These are phyloP conservation scores for Teleogryllus occipitalis DNA, from an alignment of 1,140 invertebrate genomes.

Conservation along the genomic window DNA sequence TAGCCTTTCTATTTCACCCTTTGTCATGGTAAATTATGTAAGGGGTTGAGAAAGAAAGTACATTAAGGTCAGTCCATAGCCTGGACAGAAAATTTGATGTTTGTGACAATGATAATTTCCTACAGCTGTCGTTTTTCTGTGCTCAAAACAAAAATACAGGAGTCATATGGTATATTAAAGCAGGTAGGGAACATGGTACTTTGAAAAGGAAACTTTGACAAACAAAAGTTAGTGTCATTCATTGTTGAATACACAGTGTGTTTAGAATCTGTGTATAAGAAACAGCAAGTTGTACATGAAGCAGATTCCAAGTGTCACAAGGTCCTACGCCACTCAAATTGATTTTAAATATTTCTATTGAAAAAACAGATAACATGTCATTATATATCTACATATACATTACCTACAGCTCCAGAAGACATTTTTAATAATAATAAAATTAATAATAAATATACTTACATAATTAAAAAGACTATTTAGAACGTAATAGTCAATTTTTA, in stretches of 20 bases:
- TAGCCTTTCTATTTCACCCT: not conserved
- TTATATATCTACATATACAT: conserved; percentile 2
- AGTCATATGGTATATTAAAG: too few species aligned
- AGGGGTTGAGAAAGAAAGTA: too few species aligned
- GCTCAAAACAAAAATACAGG: too few species aligned
- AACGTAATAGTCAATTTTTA: not conserved
- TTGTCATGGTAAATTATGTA: not conserved
- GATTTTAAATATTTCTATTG: not conserved
- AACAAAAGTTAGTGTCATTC: too few species aligned
- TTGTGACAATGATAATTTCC: too few species aligned
- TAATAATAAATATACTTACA: conserved; percentile 6
- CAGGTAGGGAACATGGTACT: too few species aligned
- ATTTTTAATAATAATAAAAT: not conserved
- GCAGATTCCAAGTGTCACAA: not conserved
- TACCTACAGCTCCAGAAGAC: not conserved
- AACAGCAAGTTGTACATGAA: not conserved
- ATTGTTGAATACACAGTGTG: not conserved
- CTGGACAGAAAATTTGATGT: too few species aligned
- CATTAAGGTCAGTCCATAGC: too few species aligned
- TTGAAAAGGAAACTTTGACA: too few species aligned
- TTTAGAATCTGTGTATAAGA: not conserved
- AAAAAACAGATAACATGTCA: not conserved
- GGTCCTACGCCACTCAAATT: not conserved
- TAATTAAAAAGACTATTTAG: conserved; percentile 1
- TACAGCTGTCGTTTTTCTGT: too few species aligned